Base-by-base conservation (phyloP, 2,888 invertebrate species). In the Hyppa rectilinea region DNA sequence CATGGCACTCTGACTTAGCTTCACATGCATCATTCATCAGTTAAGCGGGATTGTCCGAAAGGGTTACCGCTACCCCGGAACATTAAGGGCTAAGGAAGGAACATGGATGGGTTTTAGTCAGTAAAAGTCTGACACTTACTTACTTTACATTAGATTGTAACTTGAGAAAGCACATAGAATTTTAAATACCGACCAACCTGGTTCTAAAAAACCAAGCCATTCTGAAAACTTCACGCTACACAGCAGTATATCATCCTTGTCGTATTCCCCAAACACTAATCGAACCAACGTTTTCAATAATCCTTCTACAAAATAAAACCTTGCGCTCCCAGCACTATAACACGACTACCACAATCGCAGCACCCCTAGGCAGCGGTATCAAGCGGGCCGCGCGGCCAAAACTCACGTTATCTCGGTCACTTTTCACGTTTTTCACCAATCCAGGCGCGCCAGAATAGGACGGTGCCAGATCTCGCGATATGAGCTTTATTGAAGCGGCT, bases 371-470 rank as follows among this genome's bases (percentile, higher is more conserved):
- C 88, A 79, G 71, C 82, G 87, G 87, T 93, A 91, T 92, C 92
- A 85, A 83, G 69, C 67, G 83, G 83, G 80, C 87, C 87, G 81
- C 84, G 86, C 89, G 87, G 92, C 92, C 93, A 92, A 93, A 92
- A 91, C 88, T 83, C 85, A 75, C 80, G 89, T 93, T 94, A 94
- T 94, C 94, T 82, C 87, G 90, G 90, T 88, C 94, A 95, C 93
- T 95, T 95, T 95, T 94, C 94, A 94, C 94, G 93, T 94, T 94
- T 95, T 95, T 94, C 93, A 93, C 87, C 89, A 88, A 89, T 90
- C 81, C 80, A 63, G 20, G 67, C 82, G 77, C 77, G 83, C 84
- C 87, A 87, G 87, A 87, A 88, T 88, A 90, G 89, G 85, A 88
- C 85, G 87, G 75, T 87, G 87, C 87, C 88, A 88, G 88, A 87